These are phyloP conservation scores for Lipophrys pholis DNA, from an alignment of 2,113 vertebrate genomes.

Conservation along the genomic window DNA sequence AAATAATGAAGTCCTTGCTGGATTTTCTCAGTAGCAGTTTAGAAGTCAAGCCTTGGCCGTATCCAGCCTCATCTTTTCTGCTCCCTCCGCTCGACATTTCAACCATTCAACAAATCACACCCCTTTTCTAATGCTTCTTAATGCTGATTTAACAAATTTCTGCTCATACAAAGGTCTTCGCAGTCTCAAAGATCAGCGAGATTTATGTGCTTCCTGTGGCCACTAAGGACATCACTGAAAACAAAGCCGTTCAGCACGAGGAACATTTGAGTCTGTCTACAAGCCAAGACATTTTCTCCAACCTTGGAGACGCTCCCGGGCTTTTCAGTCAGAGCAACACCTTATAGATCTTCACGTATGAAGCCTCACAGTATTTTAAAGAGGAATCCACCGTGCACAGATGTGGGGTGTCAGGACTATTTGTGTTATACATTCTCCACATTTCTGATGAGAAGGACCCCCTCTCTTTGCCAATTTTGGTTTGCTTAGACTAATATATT, in stretches of 20 bases:
- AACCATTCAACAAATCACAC: constrained; percentile 48
- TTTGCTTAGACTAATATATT: constrained; percentile 80
- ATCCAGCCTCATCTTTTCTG: constrained; percentile 9
- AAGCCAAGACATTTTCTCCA: constrained; percentile 47
- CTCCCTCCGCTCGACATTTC: constrained; percentile 3
- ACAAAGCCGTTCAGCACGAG: constrained; percentile 61
- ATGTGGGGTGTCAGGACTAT: constrained; percentile 84
- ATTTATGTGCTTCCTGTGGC: constrained; percentile 62
- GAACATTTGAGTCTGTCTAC: constrained; percentile 55
- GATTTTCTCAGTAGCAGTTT: constrained; percentile 58
- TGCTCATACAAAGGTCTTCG: constrained; percentile 39
- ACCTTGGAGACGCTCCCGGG: constrained; percentile 56
- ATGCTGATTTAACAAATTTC: constrained; percentile 47
- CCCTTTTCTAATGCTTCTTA: constrained; percentile 42
- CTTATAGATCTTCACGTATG: constrained; percentile 66
- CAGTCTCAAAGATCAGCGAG: constrained; percentile 45
- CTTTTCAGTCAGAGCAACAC: constrained; percentile 59
- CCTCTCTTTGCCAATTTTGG: constrained; percentile 71
- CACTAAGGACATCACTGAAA: constrained; percentile 74
- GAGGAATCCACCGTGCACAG: constrained; percentile 69
- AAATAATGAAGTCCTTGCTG: constrained; percentile 44
- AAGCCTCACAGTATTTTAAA: constrained; percentile 50
- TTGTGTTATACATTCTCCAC: constrained; percentile 83
- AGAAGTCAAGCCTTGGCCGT: constrained; percentile 43
- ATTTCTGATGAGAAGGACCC: constrained; percentile 77